phyloP scores from a whole-genome alignment of 1,140 invertebrate genomes.

The Brachionus plicatilis region DNA sequence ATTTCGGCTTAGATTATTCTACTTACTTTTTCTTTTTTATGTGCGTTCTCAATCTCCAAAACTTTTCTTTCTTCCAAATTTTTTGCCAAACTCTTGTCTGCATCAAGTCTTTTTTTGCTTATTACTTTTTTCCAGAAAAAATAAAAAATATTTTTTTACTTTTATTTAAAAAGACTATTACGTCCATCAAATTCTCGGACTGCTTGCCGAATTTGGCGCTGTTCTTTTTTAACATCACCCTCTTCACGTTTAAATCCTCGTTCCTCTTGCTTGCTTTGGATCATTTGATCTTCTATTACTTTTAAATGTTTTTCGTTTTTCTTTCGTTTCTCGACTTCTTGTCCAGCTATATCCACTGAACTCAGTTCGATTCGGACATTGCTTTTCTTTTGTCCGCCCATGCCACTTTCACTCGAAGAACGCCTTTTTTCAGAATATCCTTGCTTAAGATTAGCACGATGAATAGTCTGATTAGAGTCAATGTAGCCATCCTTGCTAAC shows the following conservation, averaged over 20 bases:
- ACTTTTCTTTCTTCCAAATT: constrained; percentile 50
- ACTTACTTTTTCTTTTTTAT: constrained; percentile 50
- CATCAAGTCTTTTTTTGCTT: constrained; percentile 49
- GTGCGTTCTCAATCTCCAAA: constrained; percentile 48
- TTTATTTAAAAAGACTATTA: constrained; percentile 39
- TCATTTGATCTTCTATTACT: constrained; percentile 49
- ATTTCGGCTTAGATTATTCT: not conserved
- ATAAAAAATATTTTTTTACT: not conserved
- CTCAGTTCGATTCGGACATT: not conserved
- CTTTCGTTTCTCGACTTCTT: not conserved
- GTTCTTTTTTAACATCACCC: constrained; percentile 54
- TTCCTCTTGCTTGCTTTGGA: constrained; percentile 55
- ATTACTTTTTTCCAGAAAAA: constrained; percentile 45
- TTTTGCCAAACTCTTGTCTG: constrained; percentile 51
- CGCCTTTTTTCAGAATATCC: not conserved
- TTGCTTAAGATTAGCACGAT: not conserved
- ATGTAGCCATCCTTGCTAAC: constrained; percentile 38
- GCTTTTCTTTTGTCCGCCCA: not conserved
- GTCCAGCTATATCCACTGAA: not conserved
- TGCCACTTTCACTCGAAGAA: not conserved
- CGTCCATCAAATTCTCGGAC: constrained; percentile 53
- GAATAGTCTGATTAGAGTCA: constrained; percentile 13
- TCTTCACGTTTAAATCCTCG: constrained; percentile 51
- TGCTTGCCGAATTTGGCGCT: constrained; percentile 49
- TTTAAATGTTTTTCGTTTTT: constrained; percentile 36